Percentiles rank a stretch among this genome's conserved stretches.
These are phyloP conservation scores for Habrosyne pyritoides DNA, from an alignment of 2,888 invertebrate species.

Conservation along the genomic window DNA sequence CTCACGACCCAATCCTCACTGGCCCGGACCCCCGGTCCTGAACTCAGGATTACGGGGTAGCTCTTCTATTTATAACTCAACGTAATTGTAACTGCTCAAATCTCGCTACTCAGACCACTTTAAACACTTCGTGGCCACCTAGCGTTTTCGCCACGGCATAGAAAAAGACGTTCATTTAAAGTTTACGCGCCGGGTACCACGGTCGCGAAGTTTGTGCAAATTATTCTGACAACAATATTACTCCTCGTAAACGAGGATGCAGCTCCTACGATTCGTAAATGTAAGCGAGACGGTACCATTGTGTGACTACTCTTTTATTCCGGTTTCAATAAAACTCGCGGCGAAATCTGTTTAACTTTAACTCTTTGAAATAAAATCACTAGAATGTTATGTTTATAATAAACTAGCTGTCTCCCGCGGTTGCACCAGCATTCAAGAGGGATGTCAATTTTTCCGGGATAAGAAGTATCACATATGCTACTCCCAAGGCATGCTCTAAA, in stretches of 20 bases:
- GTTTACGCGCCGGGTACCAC: constrained; percentile 6
- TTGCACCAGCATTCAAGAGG: too few relatives aligned
- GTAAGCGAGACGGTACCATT: neutral
- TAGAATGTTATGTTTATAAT: neutral
- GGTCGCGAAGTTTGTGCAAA: neutral
- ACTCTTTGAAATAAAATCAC: too few relatives aligned
- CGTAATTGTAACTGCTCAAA: neutral
- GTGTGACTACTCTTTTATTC: neutral
- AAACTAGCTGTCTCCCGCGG: too few relatives aligned
- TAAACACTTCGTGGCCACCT: neutral
- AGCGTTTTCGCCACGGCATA: neutral
- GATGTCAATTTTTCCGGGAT: too few relatives aligned
- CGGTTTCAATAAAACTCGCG: neutral
- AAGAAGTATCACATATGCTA: too few relatives aligned
- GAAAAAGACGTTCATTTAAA: constrained; percentile 11
- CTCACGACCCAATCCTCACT: too few relatives aligned
- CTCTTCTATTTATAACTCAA: neutral
- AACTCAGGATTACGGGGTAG: too few relatives aligned
- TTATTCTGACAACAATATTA: constrained; percentile 1
- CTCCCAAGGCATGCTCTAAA: too few relatives aligned
- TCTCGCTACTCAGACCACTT: neutral
- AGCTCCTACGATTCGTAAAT: neutral
- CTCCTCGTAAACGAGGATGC: neutral
- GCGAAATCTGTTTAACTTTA: too few relatives aligned
- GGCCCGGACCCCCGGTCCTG: too few relatives aligned